These are phyloP conservation scores for Micromys minutus DNA, from an alignment of 2,113 vertebrate species.

Conservation along the genomic window DNA sequence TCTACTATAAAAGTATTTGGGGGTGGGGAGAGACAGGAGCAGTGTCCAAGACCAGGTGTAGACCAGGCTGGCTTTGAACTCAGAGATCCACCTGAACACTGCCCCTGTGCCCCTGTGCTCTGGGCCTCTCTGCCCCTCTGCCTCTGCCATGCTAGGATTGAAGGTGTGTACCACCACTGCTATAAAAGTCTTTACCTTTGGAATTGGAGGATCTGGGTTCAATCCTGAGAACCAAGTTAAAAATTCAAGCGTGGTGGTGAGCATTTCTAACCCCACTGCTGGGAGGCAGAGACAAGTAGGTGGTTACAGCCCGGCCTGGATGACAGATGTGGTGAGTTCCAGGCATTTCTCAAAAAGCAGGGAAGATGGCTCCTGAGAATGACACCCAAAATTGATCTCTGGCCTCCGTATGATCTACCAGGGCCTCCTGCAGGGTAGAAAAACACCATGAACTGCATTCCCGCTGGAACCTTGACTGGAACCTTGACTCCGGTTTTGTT, in stretches of 20 bases:
- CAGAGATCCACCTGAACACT: neutral
- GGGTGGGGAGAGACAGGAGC: rapidly evolving
- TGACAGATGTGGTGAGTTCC: neutral
- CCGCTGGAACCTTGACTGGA: too few species aligned
- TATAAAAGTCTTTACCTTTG: neutral
- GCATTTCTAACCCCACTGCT: neutral
- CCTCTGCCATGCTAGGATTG: neutral
- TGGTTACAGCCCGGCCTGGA: neutral
- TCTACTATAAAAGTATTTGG: neutral
- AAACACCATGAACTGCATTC: neutral
- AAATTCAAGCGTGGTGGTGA: neutral
- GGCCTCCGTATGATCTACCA: neutral
- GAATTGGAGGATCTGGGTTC: neutral
- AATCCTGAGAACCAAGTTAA: neutral
- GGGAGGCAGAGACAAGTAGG: neutral
- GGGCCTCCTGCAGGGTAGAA: neutral
- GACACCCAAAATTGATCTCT: neutral
- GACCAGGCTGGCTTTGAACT: neutral
- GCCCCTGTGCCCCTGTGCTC: too few species aligned
- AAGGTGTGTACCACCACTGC: neutral
- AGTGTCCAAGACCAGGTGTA: neutral
- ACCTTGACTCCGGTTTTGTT: neutral
- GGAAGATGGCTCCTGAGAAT: neutral
- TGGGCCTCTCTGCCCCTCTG: too few species aligned
- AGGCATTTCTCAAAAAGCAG: neutral